phyloP scores from a whole-genome alignment of 2,113 vertebrate species.

The Arenaria interpres region DNA sequence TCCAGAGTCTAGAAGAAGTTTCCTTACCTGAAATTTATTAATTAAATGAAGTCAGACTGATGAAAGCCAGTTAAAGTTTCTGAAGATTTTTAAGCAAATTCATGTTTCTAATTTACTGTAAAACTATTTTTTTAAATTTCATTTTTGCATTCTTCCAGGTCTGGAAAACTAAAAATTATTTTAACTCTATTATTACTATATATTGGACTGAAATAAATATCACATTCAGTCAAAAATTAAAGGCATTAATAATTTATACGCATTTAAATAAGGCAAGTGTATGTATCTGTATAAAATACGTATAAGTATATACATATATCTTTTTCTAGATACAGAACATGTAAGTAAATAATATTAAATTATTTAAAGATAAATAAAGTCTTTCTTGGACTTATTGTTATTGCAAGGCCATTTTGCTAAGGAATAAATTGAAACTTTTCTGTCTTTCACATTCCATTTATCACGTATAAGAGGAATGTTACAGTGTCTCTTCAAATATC shows the following conservation, averaged over 20 bases:
- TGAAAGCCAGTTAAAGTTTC: not conserved
- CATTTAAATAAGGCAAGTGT: not conserved
- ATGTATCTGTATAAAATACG: not conserved
- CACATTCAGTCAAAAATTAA: not conserved
- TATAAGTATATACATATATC: no score
- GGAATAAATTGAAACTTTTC: not conserved
- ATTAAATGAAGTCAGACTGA: not conserved
- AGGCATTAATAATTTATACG: not conserved
- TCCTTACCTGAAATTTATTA: not conserved
- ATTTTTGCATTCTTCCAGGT: not conserved
- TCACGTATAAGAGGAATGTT: rapidly evolving
- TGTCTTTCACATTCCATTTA: not conserved
- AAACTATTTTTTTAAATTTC: not conserved
- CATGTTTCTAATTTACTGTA: not conserved
- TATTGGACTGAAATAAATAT: not conserved
- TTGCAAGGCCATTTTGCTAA: not conserved
- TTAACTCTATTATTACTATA: not conserved
- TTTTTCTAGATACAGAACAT: not conserved
- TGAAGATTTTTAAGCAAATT: not conserved
- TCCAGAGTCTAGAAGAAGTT: not conserved
- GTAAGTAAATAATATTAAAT: not conserved
- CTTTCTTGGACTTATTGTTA: not conserved
- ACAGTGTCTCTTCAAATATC: not conserved
- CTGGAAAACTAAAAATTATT: not conserved
- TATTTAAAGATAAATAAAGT: not conserved